Evolutionary conservation across 2,888 invertebrate genomes (phyloP).

Genomic region (Cryptocephalus moraei): DNA sequence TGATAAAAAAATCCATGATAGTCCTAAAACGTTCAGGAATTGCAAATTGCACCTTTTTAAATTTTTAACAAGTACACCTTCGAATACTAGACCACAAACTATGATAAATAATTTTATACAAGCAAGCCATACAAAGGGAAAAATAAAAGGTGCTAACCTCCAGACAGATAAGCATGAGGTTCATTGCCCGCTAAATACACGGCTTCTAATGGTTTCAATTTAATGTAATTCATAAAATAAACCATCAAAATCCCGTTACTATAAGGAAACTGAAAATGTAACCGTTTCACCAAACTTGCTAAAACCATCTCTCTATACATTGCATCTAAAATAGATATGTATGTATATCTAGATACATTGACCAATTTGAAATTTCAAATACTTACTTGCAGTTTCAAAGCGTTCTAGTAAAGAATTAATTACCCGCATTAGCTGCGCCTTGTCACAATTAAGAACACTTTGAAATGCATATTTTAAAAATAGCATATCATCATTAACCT

Average conservation of each 20-base stretch:
- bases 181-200: slow-evolving; percentile 86
- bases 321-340: slow-evolving; percentile 31
- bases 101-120: no score
- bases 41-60: no score
- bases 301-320: slow-evolving; percentile 33
- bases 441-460: slow-evolving; percentile 56
- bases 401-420: slow-evolving; percentile 36
- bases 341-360: no score
- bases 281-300: slow-evolving; percentile 47
- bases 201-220: slow-evolving; percentile 78
- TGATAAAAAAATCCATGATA: no score
- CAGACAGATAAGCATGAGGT: slow-evolving; percentile 92
- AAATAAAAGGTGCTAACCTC: slow-evolving; percentile 34
- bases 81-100: no score
- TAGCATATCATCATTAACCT: slow-evolving; percentile 12
- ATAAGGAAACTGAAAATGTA: slow-evolving; percentile 71
- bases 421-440: slow-evolving; percentile 41
- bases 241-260: slow-evolving; percentile 89
- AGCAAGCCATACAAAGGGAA: no score
- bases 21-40: no score
- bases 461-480: slow-evolving; percentile 59
- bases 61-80: no score
- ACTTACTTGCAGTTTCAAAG: slow-evolving; percentile 5
- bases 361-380: no score
- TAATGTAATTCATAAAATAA: slow-evolving; percentile 83